Conservation (phyloP, 2,888 invertebrate species). For the Cantharis rustica region DNA sequence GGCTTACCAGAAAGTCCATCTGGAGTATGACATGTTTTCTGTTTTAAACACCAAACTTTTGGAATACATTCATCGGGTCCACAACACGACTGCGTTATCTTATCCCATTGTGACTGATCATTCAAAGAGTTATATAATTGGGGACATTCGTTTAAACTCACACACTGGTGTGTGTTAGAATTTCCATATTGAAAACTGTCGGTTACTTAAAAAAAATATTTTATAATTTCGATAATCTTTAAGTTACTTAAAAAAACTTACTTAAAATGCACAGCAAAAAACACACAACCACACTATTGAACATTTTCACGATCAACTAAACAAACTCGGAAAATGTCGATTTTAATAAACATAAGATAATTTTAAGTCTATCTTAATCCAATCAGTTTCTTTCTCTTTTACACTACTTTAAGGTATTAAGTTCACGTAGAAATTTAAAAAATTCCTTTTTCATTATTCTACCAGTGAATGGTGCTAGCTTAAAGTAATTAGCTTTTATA, state of each 20-base stretch:
- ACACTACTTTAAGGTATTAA: no score
- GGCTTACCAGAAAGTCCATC: constrained; percentile 37
- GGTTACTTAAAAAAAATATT: background rate
- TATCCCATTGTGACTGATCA: constrained; percentile 22
- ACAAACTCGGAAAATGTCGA: background rate
- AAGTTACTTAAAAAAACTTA: background rate
- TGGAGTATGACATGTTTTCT: constrained; percentile 36
- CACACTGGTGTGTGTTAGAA: background rate
- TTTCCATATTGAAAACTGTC: background rate
- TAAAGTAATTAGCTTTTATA: no score
- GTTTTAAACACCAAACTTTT: constrained; percentile 55
- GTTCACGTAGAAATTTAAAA: no score
- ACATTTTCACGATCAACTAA: background rate
- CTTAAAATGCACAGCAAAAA: background rate
- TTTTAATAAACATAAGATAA: background rate
- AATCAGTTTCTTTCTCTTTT: background rate
- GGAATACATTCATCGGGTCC: constrained; percentile 58
- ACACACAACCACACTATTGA: background rate
- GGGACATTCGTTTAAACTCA: constrained; percentile 54
- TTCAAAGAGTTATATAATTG: constrained; percentile 47
- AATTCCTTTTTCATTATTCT: no score
- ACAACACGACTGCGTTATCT: constrained; percentile 57
- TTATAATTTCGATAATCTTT: background rate
- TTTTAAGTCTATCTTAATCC: background rate
- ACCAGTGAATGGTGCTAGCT: no score